A percentile compares a stretch with the other conserved stretches of the same genome.
These are phyloP conservation scores for Lethenteron camtschaticum DNA, from an alignment of 2,113 vertebrate genomes.

Conservation along the genomic window DNA sequence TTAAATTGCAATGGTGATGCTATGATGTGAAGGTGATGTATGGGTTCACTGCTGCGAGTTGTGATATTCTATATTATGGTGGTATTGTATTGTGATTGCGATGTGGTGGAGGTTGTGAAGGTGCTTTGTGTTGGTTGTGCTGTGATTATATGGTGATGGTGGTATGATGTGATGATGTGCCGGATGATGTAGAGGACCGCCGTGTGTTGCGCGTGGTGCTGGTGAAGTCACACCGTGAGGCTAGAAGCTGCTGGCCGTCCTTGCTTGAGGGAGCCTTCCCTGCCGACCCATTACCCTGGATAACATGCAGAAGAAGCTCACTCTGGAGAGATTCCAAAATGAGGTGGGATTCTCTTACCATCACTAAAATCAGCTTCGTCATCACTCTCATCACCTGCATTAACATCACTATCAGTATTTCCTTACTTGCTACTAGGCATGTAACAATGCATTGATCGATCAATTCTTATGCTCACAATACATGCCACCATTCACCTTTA, in stretches of 20 bases:
- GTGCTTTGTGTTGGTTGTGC: not conserved
- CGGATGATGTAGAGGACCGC: slow-evolving; percentile 45
- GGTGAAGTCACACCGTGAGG: slow-evolving; percentile 74
- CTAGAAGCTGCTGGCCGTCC: slow-evolving; percentile 82
- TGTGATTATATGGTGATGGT: not conserved
- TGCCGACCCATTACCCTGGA: slow-evolving; percentile 81
- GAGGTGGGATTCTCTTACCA: slow-evolving; percentile 30
- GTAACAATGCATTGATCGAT: no score
- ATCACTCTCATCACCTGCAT: no score
- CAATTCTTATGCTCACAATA: no score
- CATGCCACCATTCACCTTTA: no score
- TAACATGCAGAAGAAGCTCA: slow-evolving; percentile 94
- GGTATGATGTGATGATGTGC: not conserved
- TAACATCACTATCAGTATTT: no score
- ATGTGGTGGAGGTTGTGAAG: not conserved
- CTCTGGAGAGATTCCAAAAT: slow-evolving; percentile 74
- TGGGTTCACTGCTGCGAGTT: not conserved
- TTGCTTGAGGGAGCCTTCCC: slow-evolving; percentile 64
- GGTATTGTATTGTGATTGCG: not conserved
- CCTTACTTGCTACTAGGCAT: no score
- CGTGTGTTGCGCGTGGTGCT: slow-evolving; percentile 65
- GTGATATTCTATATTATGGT: not conserved
- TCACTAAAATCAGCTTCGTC: no score
- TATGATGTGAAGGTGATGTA: not conserved
- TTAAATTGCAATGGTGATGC: no score